Evolutionary conservation across 2,888 invertebrate species (phyloP).

Genomic region (Subacronicta megacephala): DNA sequence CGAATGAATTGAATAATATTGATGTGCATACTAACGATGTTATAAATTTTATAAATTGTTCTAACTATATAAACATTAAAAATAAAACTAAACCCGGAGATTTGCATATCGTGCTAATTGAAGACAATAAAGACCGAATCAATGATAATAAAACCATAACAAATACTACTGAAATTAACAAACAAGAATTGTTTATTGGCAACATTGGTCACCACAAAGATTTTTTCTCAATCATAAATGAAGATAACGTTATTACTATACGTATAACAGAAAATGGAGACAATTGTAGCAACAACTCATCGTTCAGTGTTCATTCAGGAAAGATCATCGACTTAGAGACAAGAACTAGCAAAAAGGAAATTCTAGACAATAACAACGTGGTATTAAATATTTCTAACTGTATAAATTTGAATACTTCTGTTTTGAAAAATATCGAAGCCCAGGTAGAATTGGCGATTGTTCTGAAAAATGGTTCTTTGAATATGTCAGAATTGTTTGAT

Average conservation of each 20-base stretch:
- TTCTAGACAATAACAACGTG: neutral
- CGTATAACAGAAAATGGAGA: neutral
- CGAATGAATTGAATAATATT: neutral
- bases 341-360: neutral
- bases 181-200: neutral
- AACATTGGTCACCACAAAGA: neutral
- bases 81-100: neutral
- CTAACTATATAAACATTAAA: neutral
- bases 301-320: slow-evolving; percentile 11
- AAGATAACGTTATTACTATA: slow-evolving; percentile 12
- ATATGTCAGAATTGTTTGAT: slow-evolving; percentile 12
- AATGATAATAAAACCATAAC: neutral
- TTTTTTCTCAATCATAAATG: neutral
- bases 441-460: slow-evolving; percentile 19
- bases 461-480: slow-evolving; percentile 15
- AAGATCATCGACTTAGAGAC: slow-evolving; percentile 12
- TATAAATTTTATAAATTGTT: slow-evolving; percentile 27
- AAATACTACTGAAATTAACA: neutral
- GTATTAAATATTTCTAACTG: slow-evolving; percentile 21
- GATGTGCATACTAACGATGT: neutral
- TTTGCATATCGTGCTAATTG: neutral
- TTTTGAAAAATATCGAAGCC: slow-evolving; percentile 1
- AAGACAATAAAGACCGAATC: neutral
- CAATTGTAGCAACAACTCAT: slow-evolving; percentile 21
- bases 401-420: neutral